Conservation (phyloP, 2,888 invertebrate species). For the Uropetala carovei region DNA sequence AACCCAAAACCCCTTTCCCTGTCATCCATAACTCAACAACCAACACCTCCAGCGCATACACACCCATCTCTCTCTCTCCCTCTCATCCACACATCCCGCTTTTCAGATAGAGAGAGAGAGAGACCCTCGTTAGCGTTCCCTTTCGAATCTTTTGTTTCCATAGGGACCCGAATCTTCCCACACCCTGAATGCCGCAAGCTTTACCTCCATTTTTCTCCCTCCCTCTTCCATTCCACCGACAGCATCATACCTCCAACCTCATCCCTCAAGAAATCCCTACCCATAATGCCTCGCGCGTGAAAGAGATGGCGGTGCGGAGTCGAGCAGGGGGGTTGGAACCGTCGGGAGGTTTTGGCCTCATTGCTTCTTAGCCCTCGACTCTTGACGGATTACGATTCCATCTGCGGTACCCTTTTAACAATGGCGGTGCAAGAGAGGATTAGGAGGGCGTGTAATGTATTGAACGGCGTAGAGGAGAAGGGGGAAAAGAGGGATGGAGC, state of each 20-base stretch:
- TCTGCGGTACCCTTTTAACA: constrained; percentile 32
- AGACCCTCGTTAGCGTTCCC: constrained; percentile 31
- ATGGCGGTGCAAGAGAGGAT: not conserved
- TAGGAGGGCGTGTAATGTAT: not conserved
- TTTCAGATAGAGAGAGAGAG: not conserved
- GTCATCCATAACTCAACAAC: constrained; percentile 9
- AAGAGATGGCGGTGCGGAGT: constrained; percentile 3
- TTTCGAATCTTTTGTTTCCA: constrained; percentile 21
- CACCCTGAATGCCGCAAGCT: not conserved
- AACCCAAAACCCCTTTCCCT: constrained; percentile 16
- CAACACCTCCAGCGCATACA: not conserved
- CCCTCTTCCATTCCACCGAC: not conserved
- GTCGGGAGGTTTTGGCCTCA: not conserved
- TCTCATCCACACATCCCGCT: constrained; percentile 29
- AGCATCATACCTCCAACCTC: not conserved
- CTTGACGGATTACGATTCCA: constrained; percentile 45
- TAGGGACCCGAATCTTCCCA: not conserved
- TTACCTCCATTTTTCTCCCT: not conserved
- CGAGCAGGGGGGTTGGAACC: no score
- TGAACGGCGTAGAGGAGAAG: not conserved
- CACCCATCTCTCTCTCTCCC: no score
- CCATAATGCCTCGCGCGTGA: constrained; percentile 16
- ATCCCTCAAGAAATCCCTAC: constrained; percentile 1
- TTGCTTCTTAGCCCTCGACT: not conserved
- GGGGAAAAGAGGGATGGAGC: not conserved